Evolutionary conservation across 2,888 invertebrate genomes (phyloP), one percentile per base, ranked within the genome.

Genomic region (Rhingia campestris): DNA sequence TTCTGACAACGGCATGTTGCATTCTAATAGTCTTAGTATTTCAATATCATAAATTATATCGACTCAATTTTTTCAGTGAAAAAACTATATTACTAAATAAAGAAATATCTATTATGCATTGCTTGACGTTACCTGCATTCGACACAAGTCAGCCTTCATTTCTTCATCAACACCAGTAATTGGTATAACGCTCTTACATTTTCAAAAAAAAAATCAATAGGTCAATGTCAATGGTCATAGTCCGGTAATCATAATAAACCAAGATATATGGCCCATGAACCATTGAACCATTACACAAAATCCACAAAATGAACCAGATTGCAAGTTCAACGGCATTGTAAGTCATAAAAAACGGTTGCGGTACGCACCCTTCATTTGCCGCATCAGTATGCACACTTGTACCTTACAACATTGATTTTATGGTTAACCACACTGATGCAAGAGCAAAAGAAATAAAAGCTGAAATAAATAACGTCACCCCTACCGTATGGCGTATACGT

Each of bases 401-500:
- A 37, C 33, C 33, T 76, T 63, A 35, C 76, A 63, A 56, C 41
- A 76, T 56, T 51, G 41, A 9, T 39, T 47, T 54, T 54, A 47
- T 32, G 54, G 69, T 41, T 49, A 47, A 69, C 69, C 76, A 30
- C 61, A 56, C 63, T 70, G 39, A 47, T 76, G 61, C 70, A 76
- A 76, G 63, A 37, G 51, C 43, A 72, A 70, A 35, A 72, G 63
- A 47, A 30, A 5, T 30, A 39, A 47, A 39, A 32, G 0, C 7
- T 53, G 54, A 73, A 54, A 22, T n/a, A 37, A 37, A 12, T 10
- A 49, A 6, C 7, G 4, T 6, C 33, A 1, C n/a, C 51, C 4
- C 6, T 2, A 12, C 9, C 35, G 5, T 53, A 70, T 54, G 79
- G 64, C 73, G 73, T 79, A 79, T 79, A 66, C 72, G 72, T 73